Base-by-base conservation (phyloP, 1,140 invertebrate species). In the Apolygus lucorum region DNA sequence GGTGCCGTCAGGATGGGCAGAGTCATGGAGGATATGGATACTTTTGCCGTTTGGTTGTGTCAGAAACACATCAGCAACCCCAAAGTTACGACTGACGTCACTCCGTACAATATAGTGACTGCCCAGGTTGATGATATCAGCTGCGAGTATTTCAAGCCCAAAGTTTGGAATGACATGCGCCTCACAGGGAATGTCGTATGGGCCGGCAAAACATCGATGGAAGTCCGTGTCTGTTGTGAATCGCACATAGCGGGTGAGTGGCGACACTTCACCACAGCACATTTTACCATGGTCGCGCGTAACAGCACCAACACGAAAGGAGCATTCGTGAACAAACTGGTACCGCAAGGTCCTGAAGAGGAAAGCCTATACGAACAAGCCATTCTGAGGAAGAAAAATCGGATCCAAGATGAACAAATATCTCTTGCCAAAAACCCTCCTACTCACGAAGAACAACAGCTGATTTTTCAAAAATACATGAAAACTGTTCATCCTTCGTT, bases 1-100 rank as follows among this genome's bases (percentile, higher is more conserved):
- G 85, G 87, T 1, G 80, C 81, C 70, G 85, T 91, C 2, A 79
- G 90, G 68, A 78, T 90, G 73, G 90, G 90, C 11, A 79, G 89
- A 69, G 79, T 92, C 1, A 77, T 92, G 68, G 90, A 92, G 79
- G 89, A 92, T 77, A 84, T 92, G 79, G 90, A 92, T 78, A 83
- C 88, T 68, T 90, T 92, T 83, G 88, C 89, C 68, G 86, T 86
- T 22, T 87, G 84, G 80, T 82, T 89, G 17, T 84, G 86, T 28
- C 86, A 88, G 76, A 86, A 86, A 74, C 88, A 91, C 77, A 82
- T 90, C 66, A 73, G 80, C 13, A 82, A 88, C 72, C 86, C 86
- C 2, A 80, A 79, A 68, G 29, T 8, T 29, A 77, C 78, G 71
- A 77, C 78, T 64, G 22, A 59, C 11, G 78, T 83, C 70, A 81